A percentile compares a stretch with the other conserved stretches of the same genome.
Evolutionary conservation across 2,797 vertebrate species (phyloP).

Genomic region (Danionella dracula): DNA sequence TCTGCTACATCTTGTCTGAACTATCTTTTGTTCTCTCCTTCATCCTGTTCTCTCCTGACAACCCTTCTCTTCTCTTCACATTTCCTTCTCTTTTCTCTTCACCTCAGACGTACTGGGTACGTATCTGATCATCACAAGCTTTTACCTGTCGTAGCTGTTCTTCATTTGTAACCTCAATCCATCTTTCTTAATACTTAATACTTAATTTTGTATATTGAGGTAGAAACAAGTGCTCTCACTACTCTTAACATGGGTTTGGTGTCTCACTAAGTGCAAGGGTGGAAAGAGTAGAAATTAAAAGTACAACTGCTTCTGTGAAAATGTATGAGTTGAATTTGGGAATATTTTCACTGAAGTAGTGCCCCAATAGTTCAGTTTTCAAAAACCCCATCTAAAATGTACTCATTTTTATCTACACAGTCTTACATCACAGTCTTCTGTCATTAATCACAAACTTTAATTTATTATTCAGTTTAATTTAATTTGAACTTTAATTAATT

Average conservation of each 20-base stretch:
- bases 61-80: conserved; percentile 42
- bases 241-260: not conserved
- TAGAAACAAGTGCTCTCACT: not conserved
- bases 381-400: too few species aligned
- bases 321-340: too few species aligned
- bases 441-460: too few species aligned
- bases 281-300: too few species aligned
- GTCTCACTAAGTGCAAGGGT: too few species aligned
- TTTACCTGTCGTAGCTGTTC: conserved; percentile 41
- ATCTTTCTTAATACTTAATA: not conserved
- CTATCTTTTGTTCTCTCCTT: conserved; percentile 59
- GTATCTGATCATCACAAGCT: conserved; percentile 67
- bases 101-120: conserved; percentile 87
- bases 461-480: too few species aligned
- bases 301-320: too few species aligned
- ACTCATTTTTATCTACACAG: too few species aligned
- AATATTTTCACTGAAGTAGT: too few species aligned
- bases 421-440: too few species aligned
- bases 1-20: conserved; percentile 67
- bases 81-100: conserved; percentile 54
- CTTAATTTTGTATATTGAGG: not conserved
- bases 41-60: conserved; percentile 63
- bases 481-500: too few species aligned
- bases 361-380: too few species aligned
- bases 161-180: not conserved